Base-by-base conservation (phyloP, 2,888 invertebrate species). In the Tipula confusa region DNA sequence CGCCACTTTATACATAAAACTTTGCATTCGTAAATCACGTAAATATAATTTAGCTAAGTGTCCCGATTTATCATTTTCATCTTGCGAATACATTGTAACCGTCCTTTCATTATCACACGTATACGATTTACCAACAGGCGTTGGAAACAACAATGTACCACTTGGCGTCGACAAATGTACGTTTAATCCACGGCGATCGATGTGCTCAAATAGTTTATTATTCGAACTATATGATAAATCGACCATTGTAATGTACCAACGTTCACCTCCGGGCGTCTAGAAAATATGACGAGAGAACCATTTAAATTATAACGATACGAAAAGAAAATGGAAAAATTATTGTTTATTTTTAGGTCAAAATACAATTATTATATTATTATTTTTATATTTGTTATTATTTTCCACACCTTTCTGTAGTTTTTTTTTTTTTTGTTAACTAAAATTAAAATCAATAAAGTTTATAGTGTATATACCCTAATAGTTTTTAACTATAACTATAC, bases 91-190 rank as follows among this genome's bases (percentile, higher is more conserved):
- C 85, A 97, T 89, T 0, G 93, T 91, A 1, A 95, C 91, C 1
- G 93, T 90, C 84, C 93, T 93, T 88, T 94, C 95, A 83, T 93
- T 92, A 79, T 91, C 92, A 87, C 97, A 97, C 83, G 92, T 91
- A 89, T 93, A 97, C 0, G 96, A 95, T 87, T 95, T 95, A 18
- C 96, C 96, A 7, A 97, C 95, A 0, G 96, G 96, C 0, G 97
- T 97, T 0, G 95, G 94, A 87, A 96, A 96, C 85, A 96, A 89
- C 88, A 95, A 92, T 4, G 93, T 91, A 64, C 89, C 89, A 86
- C 91, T 90, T 0, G 92, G 92, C 0, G 93, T 93, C 13, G 90
- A 91, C 31, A 93, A 89, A 1, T 90, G 90, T 0, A 93, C 89
- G 11, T 92, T 88, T 84, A 90, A 85, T 0, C 91, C 91, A 36